phyloP scores from a whole-genome alignment of 2,797 vertebrate genomes.

The Thamnophis elegans region DNA sequence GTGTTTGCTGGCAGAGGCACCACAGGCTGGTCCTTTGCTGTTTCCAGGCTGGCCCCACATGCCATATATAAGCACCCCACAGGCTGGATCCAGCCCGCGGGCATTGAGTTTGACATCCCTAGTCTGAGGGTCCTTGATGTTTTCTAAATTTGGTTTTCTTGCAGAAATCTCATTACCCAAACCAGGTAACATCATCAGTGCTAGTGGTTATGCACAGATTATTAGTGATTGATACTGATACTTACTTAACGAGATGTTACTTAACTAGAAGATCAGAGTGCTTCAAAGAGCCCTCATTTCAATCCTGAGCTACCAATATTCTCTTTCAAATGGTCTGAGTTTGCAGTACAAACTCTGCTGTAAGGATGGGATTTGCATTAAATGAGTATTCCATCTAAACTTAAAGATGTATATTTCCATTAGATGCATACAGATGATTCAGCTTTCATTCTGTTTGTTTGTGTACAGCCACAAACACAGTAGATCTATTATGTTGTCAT shows the following conservation, averaged over 20 bases:
- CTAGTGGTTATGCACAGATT: background rate
- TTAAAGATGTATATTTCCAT: background rate
- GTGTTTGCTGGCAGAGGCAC: too few relatives aligned
- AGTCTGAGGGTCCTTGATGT: background rate
- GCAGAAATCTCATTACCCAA: background rate
- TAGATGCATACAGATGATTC: background rate
- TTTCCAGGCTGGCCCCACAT: too few relatives aligned
- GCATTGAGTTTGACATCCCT: too few relatives aligned
- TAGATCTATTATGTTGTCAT: conserved; percentile 29
- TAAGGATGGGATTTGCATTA: background rate
- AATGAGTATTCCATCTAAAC: background rate
- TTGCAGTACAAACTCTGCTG: background rate
- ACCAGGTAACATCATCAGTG: background rate
- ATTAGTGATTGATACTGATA: too few relatives aligned
- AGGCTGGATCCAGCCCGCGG: too few relatives aligned
- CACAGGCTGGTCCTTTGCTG: too few relatives aligned
- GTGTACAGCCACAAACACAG: background rate
- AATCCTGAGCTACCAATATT: background rate
- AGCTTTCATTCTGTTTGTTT: conserved; percentile 17
- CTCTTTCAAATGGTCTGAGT: background rate
- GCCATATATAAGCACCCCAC: too few relatives aligned
- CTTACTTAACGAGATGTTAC: too few relatives aligned
- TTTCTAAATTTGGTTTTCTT: background rate
- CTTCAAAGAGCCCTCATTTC: background rate
- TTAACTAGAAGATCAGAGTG: background rate